A percentile compares a stretch with the other conserved stretches of the same genome.
Evolutionary conservation across 2,113 vertebrate species (phyloP).

Genomic region (Triplophysa tibetana): DNA sequence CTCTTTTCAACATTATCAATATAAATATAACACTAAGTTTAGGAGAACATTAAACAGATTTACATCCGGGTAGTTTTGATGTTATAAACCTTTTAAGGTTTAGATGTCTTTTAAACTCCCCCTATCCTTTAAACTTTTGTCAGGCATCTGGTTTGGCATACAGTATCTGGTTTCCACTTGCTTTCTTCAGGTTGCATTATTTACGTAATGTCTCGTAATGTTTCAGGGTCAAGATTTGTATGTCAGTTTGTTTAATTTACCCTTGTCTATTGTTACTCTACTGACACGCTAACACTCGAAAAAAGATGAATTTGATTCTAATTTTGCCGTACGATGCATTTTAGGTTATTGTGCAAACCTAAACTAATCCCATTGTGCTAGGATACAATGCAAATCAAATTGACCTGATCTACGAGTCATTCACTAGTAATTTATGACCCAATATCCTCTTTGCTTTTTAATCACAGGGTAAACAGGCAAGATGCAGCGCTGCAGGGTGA

Average conservation of each 20-base stretch:
- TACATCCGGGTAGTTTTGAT: too few relatives aligned
- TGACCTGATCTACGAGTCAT: slow-evolving; percentile 53
- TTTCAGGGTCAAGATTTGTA: neutral
- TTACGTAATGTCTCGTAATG: neutral
- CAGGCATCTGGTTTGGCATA: neutral
- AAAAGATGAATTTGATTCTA: neutral
- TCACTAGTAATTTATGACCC: slow-evolving; percentile 37
- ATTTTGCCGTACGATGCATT: neutral
- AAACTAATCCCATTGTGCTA: neutral
- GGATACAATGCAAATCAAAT: slow-evolving; percentile 48
- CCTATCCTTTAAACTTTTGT: too few relatives aligned
- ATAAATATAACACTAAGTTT: too few relatives aligned
- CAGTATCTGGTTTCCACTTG: neutral
- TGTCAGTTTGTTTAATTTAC: too few relatives aligned
- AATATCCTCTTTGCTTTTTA: slow-evolving; percentile 45
- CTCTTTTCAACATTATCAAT: too few relatives aligned
- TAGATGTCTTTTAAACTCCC: too few relatives aligned
- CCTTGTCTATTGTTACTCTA: neutral
- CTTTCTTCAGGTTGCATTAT: neutral
- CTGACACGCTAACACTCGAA: neutral
- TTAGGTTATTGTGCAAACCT: neutral
- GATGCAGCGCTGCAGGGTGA: slow-evolving; percentile 30
- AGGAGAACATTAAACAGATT: too few relatives aligned
- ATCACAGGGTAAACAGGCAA: slow-evolving; percentile 49
- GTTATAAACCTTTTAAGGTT: too few relatives aligned